Base-by-base conservation (phyloP, 2,113 vertebrate genomes). In the Trichechus manatus region DNA sequence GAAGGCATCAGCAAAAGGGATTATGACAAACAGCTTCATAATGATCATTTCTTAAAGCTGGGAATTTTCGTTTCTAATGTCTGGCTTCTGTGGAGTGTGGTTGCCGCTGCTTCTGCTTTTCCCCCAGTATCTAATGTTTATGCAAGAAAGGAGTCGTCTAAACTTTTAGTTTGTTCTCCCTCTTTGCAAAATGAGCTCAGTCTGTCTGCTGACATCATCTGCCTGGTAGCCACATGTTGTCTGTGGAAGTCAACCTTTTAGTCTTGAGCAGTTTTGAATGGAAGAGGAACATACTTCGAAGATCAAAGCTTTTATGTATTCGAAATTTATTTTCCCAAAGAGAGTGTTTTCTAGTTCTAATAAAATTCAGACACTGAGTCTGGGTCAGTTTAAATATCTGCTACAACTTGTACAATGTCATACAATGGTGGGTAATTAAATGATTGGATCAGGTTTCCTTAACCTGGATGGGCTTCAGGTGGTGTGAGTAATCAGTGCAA, bases 1-100 rank as follows among this genome's bases (percentile, higher is more conserved):
- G 95, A 91, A 93, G 53, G 72, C 80, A 86, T 97, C 96, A 97
- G 95, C 98, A 97, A 90, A 96, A 92, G 59, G 1, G 0, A 6
- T 79, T 39, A n/a, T 4, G 44, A 80, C 64, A 84, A 72, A 66
- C 83, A 78, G 56, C 36, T 83, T 91, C 27, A 33, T 95, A 93
- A 96, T 96, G 91, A 93, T n/a, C 19, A 17, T 93, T 94, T 96
- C 72, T 93, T 27, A 63, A 59, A 85, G 39, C 93, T 44, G 59
- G 72, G 44, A 59, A 47, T 86, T 93, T 94, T 68, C 72, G 87
- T 80, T 97, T 95, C 84, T 95, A 81, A 87, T 59, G 93, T 97
- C 97, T 97, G 93, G 87, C 70, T 94, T 96, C 87, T 39, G 31
- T 87, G 83, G 59, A 77, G 22, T 84, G 75, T 87, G 94, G 36